phyloP scores from a whole-genome alignment of 2,888 invertebrate genomes.

The Tuberolachnus salignus region DNA sequence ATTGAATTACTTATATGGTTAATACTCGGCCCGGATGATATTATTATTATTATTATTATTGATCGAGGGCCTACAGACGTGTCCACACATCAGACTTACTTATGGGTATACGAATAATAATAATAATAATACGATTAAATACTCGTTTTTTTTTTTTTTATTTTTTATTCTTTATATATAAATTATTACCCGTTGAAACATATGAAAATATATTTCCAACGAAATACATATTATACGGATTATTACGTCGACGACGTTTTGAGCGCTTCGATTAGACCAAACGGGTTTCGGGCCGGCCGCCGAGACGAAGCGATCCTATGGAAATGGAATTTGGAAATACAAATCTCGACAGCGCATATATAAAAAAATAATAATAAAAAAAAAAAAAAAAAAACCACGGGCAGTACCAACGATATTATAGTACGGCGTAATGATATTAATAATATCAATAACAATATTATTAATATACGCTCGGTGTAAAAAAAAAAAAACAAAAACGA shows the following conservation, averaged over 20 bases:
- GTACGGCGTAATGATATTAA: no score
- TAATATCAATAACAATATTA: no score
- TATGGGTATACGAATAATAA: neutral
- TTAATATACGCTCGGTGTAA: no score
- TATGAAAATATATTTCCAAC: slow-evolving; percentile 28
- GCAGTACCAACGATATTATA: no score
- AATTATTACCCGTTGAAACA: slow-evolving; percentile 32
- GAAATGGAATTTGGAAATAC: no score
- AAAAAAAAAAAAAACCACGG: no score
- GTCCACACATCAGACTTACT: neutral
- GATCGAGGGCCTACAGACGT: neutral
- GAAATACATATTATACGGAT: slow-evolving; percentile 16
- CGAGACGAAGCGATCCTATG: neutral
- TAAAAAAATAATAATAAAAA: neutral
- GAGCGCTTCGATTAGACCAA: neutral
- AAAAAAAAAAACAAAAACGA: no score
- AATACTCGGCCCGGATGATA: neutral
- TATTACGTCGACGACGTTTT: neutral
- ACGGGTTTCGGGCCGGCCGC: slow-evolving; percentile 4
- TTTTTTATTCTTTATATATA: slow-evolving; percentile 3
- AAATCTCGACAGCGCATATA: no score
- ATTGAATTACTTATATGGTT: no score
- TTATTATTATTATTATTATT: neutral
- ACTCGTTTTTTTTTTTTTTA: slow-evolving; percentile 5
- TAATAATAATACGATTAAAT: slow-evolving; percentile 39